Percentiles rank a stretch among this genome's conserved stretches.
These are phyloP conservation scores for Haliclystus octoradiatus DNA, from an alignment of 30 jellyfish, hydroid and myxozoan species.

Conservation along the genomic window DNA sequence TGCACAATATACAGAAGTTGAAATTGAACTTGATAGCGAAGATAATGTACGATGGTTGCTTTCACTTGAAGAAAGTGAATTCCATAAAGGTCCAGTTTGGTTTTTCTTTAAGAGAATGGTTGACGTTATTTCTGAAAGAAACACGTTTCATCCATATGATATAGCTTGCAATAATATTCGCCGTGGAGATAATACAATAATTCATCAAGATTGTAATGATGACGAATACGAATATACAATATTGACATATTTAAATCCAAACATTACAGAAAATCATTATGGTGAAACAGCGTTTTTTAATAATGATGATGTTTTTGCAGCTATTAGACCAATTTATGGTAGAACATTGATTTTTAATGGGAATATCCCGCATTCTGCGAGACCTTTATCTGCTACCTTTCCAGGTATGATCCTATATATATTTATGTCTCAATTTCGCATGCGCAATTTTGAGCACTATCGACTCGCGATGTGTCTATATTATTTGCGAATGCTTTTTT, in stretches of 20 bases:
- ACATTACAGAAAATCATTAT: constrained; percentile 27
- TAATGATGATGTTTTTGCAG: constrained; percentile 18
- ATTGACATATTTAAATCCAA: constrained; percentile 21
- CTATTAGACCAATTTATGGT: constrained; percentile 43
- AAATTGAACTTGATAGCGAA: constrained; percentile 23
- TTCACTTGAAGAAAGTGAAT: constrained; percentile 45
- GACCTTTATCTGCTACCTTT: constrained; percentile 28
- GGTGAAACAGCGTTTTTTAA: constrained; percentile 43
- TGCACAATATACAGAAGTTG: constrained; percentile 40
- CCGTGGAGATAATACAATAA: constrained; percentile 28
- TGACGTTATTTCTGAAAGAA: constrained; percentile 22
- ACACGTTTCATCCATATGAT: constrained; percentile 31
- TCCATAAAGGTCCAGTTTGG: constrained; percentile 34
- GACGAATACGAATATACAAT: constrained; percentile 34
- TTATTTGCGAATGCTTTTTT: too few species aligned
- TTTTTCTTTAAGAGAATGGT: constrained; percentile 13
- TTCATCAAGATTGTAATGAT: constrained; percentile 29
- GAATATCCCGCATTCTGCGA: constrained; percentile 45
- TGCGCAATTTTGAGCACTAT: too few species aligned
- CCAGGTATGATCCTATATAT: constrained; percentile 5
- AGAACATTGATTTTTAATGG: constrained; percentile 47
- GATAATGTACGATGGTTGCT: constrained; percentile 55
- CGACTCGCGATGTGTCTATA: too few species aligned
- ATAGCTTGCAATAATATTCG: constrained; percentile 48
- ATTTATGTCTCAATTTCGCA: too few species aligned